Conservation (phyloP, 2,113 vertebrate species). For the Dryoscopus gambensis region DNA sequence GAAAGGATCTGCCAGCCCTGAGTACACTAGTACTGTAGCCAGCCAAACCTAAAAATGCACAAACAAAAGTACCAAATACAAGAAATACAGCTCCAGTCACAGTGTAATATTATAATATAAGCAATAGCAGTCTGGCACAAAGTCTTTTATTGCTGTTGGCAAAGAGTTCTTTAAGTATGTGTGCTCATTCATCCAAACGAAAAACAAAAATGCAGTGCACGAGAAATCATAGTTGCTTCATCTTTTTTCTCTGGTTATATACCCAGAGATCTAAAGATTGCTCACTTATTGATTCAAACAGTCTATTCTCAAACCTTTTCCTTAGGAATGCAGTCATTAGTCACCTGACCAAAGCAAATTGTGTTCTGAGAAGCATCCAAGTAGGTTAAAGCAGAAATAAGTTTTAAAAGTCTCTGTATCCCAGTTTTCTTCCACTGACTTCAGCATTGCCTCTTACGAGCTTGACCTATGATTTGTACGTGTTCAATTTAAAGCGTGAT, state of each 20-base stretch:
- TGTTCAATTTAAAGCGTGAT: slow-evolving; percentile 54
- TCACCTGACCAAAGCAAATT: neutral
- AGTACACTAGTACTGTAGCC: neutral
- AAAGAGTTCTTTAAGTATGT: neutral
- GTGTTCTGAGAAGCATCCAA: neutral
- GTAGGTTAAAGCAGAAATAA: neutral
- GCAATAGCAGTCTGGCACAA: slow-evolving; percentile 20
- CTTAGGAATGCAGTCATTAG: neutral
- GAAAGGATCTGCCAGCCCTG: slow-evolving; percentile 4
- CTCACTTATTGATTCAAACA: neutral
- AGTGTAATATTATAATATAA: neutral
- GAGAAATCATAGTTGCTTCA: neutral
- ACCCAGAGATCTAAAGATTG: neutral
- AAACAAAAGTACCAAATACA: neutral
- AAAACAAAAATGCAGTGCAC: neutral
- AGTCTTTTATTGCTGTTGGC: slow-evolving; percentile 33
- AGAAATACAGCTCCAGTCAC: neutral
- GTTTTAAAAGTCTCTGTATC: neutral
- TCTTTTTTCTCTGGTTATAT: neutral
- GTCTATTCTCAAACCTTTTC: neutral
- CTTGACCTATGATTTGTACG: slow-evolving; percentile 52
- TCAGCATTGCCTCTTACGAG: slow-evolving; percentile 2
- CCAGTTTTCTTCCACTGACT: neutral
- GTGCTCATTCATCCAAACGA: neutral
- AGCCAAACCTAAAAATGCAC: slow-evolving; percentile 1